Percentiles rank a stretch among this genome's conserved stretches.
Conservation (phyloP, 2,797 vertebrate genomes). For the Loris lydekkerianus region DNA sequence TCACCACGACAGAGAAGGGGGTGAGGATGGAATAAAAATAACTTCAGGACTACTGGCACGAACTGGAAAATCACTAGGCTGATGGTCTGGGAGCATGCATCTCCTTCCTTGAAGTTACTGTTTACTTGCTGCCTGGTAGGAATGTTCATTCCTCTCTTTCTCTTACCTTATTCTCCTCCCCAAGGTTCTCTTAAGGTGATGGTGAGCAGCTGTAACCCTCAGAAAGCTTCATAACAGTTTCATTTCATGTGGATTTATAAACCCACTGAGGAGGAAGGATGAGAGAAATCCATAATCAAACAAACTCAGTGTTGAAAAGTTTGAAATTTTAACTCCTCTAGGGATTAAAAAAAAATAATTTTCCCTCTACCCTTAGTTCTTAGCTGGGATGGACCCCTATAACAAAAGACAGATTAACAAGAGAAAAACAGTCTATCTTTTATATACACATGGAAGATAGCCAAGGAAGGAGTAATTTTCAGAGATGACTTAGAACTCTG, state of each 20-base stretch:
- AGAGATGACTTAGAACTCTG: not conserved
- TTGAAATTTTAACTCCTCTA: not conserved
- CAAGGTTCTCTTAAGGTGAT: not conserved
- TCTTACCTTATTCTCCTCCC: not conserved
- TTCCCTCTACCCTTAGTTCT: not conserved
- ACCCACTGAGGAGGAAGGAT: not conserved
- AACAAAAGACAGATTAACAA: not conserved
- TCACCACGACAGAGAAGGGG: not conserved
- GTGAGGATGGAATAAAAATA: not conserved
- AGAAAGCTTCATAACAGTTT: not conserved
- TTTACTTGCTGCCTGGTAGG: not conserved
- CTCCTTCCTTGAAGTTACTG: not conserved
- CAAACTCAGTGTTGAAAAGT: not conserved
- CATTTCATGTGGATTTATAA: not conserved
- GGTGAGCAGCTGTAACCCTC: not conserved
- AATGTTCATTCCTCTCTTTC: not conserved
- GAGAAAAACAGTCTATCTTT: not conserved
- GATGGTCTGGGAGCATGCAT: not conserved
- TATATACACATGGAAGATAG: too few relatives aligned
- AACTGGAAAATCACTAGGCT: not conserved
- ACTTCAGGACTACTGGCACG: not conserved
- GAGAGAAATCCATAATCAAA: not conserved
- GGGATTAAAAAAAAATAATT: not conserved
- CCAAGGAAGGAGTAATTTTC: not conserved
- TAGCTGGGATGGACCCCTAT: too few relatives aligned